Percentiles rank a stretch among this genome's conserved stretches.
Evolutionary conservation across 2,113 vertebrate species (phyloP).

Genomic region (Balaeniceps rex): DNA sequence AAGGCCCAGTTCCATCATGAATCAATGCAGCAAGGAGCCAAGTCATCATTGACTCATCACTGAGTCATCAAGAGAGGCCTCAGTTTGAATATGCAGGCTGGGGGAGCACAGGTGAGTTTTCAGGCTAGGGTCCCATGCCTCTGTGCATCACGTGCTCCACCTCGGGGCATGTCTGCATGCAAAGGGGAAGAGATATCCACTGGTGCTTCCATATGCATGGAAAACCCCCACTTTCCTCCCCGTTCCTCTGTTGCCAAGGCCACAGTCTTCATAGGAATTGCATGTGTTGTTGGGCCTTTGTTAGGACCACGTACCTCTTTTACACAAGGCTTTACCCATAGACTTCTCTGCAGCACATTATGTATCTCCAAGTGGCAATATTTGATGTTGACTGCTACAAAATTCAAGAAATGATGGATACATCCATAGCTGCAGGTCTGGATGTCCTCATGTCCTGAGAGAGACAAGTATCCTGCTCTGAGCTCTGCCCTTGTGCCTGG

Average conservation of each 20-base stretch:
- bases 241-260: background rate
- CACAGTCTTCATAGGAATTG: background rate
- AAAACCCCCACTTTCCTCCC: background rate
- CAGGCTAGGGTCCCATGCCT: background rate
- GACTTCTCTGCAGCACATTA: background rate
- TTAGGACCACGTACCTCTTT: background rate
- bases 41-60: fast-evolving
- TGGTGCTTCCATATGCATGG: fast-evolving
- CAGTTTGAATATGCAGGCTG: background rate
- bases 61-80: background rate
- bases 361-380: background rate
- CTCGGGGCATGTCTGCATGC: background rate
- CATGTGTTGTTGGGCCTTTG: background rate
- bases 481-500: background rate
- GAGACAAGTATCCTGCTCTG: background rate
- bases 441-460: background rate
- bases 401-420: background rate
- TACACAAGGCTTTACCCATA: background rate
- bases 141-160: background rate
- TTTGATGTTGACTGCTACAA: background rate
- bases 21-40: background rate
- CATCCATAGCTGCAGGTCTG: background rate
- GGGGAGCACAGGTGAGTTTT: background rate
- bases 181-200: background rate
- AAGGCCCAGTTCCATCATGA: background rate